Evolutionary conservation across 1,140 invertebrate genomes (phyloP).

Genomic region (Sarcophaga peregrina): DNA sequence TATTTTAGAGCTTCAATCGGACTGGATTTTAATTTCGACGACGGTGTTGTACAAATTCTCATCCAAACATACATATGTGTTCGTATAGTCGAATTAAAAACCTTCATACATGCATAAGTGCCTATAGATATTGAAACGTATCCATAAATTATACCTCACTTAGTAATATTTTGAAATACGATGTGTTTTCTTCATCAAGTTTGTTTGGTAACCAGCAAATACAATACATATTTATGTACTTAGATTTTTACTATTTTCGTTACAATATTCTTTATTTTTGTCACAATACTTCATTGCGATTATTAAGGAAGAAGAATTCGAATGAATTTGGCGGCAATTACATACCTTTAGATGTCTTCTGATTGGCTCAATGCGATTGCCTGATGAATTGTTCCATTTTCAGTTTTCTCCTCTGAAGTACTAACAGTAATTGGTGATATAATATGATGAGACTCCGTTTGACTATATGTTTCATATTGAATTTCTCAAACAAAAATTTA

Average conservation of each 20-base stretch:
- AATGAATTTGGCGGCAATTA: too few relatives aligned
- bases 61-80: not conserved
- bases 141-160: not conserved
- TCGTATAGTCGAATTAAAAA: not conserved
- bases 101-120: not conserved
- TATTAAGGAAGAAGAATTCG: too few relatives aligned
- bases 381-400: too few relatives aligned
- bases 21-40: conserved; percentile 20
- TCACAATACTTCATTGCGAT: not conserved
- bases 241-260: conserved; percentile 4
- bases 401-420: too few relatives aligned
- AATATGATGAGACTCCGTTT: too few relatives aligned
- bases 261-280: conserved; percentile 19
- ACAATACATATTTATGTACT: not conserved
- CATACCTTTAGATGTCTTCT: too few relatives aligned
- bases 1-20: conserved; percentile 35
- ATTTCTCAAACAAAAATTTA: too few relatives aligned
- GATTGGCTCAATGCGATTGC: not conserved
- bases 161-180: not conserved
- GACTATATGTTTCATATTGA: too few relatives aligned
- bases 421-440: too few relatives aligned
- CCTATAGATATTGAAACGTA: too few relatives aligned
- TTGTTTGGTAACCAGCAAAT: conserved; percentile 12
- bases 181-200: conserved; percentile 31
- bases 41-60: not conserved